Evolutionary conservation across 1,140 invertebrate species (phyloP).

Genomic region (Eurosta solidaginis): DNA sequence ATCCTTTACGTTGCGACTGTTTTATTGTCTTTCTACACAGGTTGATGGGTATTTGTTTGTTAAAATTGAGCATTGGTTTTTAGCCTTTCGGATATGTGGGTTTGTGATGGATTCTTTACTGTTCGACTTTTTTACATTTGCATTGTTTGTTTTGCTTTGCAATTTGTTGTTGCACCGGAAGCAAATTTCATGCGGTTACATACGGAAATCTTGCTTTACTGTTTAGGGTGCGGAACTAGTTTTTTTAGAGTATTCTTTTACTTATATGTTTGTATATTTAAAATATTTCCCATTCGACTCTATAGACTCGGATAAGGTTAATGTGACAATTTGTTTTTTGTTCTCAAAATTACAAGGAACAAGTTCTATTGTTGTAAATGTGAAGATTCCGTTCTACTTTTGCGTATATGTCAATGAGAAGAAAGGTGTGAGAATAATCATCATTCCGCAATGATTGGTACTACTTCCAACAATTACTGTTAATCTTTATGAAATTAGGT

Average conservation of each 20-base stretch:
- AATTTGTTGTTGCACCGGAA: slow-evolving; percentile 23
- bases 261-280: background rate
- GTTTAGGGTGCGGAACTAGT: background rate
- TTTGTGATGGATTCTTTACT: background rate
- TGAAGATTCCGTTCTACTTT: background rate
- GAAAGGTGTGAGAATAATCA: background rate
- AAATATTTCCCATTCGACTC: background rate
- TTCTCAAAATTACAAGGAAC: background rate
- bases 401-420: background rate
- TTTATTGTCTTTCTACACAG: background rate
- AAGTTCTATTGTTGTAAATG: background rate
- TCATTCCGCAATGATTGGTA: no score
- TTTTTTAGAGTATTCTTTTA: background rate
- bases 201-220: background rate
- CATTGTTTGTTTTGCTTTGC: slow-evolving; percentile 5
- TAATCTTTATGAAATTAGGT: no score
- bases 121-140: background rate
- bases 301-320: background rate
- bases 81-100: background rate
- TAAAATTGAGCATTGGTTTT: background rate
- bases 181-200: slow-evolving; percentile 16
- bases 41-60: background rate
- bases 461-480: no score
- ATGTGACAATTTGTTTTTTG: background rate
- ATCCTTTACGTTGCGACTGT: background rate